Base-by-base conservation (phyloP, 2,888 invertebrate genomes). In the Sicus ferrugineus region DNA sequence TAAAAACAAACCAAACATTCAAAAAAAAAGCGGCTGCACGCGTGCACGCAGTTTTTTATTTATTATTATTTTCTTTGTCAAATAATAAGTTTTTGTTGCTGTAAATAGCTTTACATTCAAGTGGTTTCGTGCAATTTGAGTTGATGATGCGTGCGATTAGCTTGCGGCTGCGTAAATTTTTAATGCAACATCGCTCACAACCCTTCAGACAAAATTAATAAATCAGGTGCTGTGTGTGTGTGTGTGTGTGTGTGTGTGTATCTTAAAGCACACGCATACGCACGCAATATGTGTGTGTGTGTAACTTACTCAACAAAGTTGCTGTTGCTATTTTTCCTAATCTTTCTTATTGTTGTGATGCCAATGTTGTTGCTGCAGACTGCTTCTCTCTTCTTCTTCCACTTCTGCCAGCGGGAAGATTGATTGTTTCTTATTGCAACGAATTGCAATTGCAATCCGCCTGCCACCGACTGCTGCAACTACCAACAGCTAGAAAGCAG, bases 91-190 rank as follows among this genome's bases (percentile, higher is more conserved):
- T n/a, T 21, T n/a, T 48, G 19, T 48, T 48, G 2, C 2, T 48
- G 19, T 48, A 19, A 5, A 48, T 6, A n/a, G 21, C 2, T 16
- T 54, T 54, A 11, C 54, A 26, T 54, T 26, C 26, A 7, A 2
- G 23, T 54, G 14, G 23, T 54, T 28, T 62, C 65, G 67, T 68
- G 46, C 70, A 70, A 71, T 73, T 71, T 77, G 70, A 71, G 72
- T 71, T 69, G 72, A 69, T 52, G 74, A 54, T 61, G 42, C 42
- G 61, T 61, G 26, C 21, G 61, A n/a, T 42, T 16, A 16, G 11
- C 42, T 4, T 42, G 42, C 23, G 6, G 42, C 9, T 61, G 61
- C 61, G 61, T 34, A 34, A 23, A 16, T 42, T 46, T 28, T 14
- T 16, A 2, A 56, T 16, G 23, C 56, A 23, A 58, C 30, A 58